Conservation (phyloP, 2,113 vertebrate genomes). For the Oxygymnocypris stewartii region DNA sequence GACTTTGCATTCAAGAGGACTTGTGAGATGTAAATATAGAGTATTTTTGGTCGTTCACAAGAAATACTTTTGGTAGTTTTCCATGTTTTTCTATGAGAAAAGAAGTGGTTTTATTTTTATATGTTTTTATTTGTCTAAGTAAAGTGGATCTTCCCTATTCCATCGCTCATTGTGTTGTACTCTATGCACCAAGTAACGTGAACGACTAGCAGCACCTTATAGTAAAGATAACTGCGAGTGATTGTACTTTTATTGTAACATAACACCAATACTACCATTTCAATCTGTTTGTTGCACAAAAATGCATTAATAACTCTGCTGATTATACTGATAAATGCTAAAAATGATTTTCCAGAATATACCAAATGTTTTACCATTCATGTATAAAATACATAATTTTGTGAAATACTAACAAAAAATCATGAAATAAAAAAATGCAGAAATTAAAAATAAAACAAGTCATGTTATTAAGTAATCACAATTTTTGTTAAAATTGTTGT, state of each 20-base stretch:
- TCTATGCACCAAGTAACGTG: slow-evolving; percentile 61
- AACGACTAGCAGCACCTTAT: slow-evolving; percentile 66
- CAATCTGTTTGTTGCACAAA: slow-evolving; percentile 36
- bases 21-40: slow-evolving; percentile 53
- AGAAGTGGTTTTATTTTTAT: slow-evolving; percentile 62
- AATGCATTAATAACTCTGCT: slow-evolving; percentile 16
- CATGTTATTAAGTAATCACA: slow-evolving; percentile 7
- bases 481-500: background rate
- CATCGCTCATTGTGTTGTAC: slow-evolving; percentile 62
- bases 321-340: slow-evolving; percentile 16
- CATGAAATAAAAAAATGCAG: background rate
- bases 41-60: slow-evolving; percentile 57
- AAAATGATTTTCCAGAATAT: slow-evolving; percentile 15
- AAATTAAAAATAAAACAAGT: background rate
- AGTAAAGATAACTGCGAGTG: slow-evolving; percentile 44
- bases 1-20: slow-evolving; percentile 34
- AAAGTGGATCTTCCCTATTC: slow-evolving; percentile 54
- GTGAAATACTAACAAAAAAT: slow-evolving; percentile 8
- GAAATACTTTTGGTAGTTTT: slow-evolving; percentile 65
- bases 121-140: slow-evolving; percentile 62
- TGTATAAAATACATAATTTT: background rate
- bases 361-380: slow-evolving; percentile 21
- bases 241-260: slow-evolving; percentile 31
- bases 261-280: slow-evolving; percentile 23
- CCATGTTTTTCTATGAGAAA: slow-evolving; percentile 61